These are phyloP conservation scores for Leptinotarsa undecemlineata DNA, from an alignment of 1,140 invertebrate species.

Conservation along the genomic window DNA sequence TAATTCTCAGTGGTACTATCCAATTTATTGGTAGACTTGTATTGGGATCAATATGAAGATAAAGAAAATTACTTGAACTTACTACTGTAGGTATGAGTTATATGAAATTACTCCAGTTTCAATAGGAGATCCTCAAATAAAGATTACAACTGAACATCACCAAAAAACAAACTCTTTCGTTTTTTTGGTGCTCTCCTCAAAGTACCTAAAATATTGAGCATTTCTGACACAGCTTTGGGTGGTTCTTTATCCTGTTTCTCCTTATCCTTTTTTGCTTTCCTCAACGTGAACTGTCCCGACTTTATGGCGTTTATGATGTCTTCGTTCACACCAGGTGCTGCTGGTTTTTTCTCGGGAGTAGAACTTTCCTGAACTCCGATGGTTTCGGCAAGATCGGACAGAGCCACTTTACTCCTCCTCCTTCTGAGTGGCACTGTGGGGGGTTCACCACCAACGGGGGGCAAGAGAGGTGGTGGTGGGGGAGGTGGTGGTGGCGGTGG, in stretches of 20 bases:
- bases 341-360: constrained; percentile 32
- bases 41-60: too few species aligned
- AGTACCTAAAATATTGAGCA: constrained; percentile 72
- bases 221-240: constrained; percentile 70
- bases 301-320: constrained; percentile 77
- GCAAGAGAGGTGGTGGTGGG: constrained; percentile 55
- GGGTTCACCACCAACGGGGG: constrained; percentile 40
- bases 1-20: too few species aligned
- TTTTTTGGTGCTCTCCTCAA: constrained; percentile 62
- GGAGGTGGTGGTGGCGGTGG: constrained; percentile 56
- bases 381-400: constrained; percentile 43
- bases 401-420: constrained; percentile 50
- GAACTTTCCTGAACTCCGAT: constrained; percentile 37
- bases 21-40: too few species aligned
- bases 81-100: too few species aligned
- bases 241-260: constrained; percentile 65
- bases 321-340: constrained; percentile 62
- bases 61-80: too few species aligned
- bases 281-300: constrained; percentile 72
- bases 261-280: constrained; percentile 64
- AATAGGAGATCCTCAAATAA: constrained; percentile 13
- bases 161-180: constrained; percentile 40
- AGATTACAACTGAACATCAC: constrained; percentile 41
- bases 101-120: neutral
- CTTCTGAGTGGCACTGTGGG: constrained; percentile 45